Percentiles rank a stretch among this genome's conserved stretches.
phyloP scores from a whole-genome alignment of 1,140 invertebrate genomes.

The Leptoteleia sp. region DNA sequence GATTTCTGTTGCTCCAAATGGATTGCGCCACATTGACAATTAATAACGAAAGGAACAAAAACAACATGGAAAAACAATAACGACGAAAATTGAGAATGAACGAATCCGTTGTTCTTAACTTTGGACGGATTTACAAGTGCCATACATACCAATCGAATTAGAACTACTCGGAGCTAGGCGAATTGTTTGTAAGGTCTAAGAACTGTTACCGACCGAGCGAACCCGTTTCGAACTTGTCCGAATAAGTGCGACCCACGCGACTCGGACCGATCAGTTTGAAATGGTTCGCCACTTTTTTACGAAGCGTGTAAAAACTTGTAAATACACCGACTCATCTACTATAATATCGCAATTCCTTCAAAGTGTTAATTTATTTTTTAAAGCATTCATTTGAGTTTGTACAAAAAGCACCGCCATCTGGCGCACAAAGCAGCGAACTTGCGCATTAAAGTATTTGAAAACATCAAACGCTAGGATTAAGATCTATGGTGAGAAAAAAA shows the following conservation, averaged over 20 bases:
- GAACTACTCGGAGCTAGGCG: constrained; percentile 1
- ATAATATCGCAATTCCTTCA: constrained; percentile 17
- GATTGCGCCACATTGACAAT: background rate
- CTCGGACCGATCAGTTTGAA: background rate
- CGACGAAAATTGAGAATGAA: no score
- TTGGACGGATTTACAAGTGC: constrained; percentile 22
- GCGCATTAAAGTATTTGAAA: constrained; percentile 12
- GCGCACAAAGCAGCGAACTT: constrained; percentile 17
- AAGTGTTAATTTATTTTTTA: constrained; percentile 40
- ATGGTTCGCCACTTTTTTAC: constrained; percentile 10
- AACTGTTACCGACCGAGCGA: background rate
- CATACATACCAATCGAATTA: constrained; percentile 9
- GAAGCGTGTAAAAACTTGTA: constrained; percentile 39
- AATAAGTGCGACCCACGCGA: no score
- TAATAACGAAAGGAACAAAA: background rate
- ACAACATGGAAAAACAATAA: no score
- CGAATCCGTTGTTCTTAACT: no score
- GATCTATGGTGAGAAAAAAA: background rate
- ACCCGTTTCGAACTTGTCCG: background rate
- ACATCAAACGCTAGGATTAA: constrained; percentile 21
- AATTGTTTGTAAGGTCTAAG: background rate
- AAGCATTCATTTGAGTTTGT: constrained; percentile 33
- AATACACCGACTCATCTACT: constrained; percentile 22
- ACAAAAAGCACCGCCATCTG: constrained; percentile 28
- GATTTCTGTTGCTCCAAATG: constrained; percentile 3